Evolutionary conservation across 2,113 vertebrate species (phyloP).

Genomic region (Muscicapa adusta): DNA sequence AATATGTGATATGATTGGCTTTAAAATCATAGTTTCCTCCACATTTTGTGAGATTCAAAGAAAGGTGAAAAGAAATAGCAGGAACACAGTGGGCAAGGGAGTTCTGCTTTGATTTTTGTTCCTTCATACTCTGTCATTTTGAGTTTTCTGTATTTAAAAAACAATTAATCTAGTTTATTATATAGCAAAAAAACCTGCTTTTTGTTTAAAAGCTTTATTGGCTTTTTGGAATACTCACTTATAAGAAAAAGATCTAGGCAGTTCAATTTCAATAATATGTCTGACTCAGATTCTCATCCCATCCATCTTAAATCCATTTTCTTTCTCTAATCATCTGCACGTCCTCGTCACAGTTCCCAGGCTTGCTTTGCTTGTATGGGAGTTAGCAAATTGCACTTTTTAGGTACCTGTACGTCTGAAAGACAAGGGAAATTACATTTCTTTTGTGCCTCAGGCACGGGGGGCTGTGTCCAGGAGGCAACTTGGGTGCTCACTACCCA

Average conservation of each 20-base stretch:
- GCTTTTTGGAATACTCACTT: neutral
- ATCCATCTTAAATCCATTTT: conserved; percentile 50
- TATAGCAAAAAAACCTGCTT: neutral
- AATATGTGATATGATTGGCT: neutral
- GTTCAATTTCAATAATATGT: conserved; percentile 26
- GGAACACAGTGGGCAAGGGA: neutral
- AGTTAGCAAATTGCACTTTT: neutral
- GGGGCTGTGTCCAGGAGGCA: neutral
- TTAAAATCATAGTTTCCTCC: neutral
- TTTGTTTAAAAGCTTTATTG: conserved; percentile 36
- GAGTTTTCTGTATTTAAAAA: conserved; percentile 19
- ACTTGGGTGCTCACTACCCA: neutral
- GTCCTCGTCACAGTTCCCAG: neutral
- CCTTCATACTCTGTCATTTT: neutral
- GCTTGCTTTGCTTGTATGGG: neutral
- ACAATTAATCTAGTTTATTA: conserved; percentile 12
- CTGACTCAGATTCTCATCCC: conserved; percentile 19
- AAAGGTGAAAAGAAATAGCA: neutral
- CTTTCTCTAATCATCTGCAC: conserved; percentile 6
- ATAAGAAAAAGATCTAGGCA: neutral
- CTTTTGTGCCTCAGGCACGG: neutral
- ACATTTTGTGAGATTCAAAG: neutral
- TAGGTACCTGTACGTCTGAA: neutral
- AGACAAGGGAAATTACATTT: neutral
- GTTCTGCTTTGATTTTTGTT: conserved; percentile 4